Evolutionary conservation across 1,140 invertebrate species (phyloP).

Genomic region (Cylas formicarius): DNA sequence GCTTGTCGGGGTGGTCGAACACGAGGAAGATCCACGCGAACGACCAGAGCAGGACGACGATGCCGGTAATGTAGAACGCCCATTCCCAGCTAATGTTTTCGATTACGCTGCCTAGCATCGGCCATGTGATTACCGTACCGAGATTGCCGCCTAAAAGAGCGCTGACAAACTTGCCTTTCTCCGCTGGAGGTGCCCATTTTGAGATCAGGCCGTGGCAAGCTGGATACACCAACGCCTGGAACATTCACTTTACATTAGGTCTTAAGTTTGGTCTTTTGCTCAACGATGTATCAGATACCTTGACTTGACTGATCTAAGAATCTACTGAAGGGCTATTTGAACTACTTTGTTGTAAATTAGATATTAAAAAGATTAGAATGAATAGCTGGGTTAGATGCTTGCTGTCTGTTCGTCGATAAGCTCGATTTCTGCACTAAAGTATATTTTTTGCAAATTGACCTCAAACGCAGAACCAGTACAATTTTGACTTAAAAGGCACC

Average conservation of each 20-base stretch:
- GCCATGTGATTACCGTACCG: slow-evolving; percentile 71
- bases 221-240: slow-evolving; percentile 63
- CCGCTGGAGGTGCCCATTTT: slow-evolving; percentile 63
- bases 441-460: too few species aligned
- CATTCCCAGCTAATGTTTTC: slow-evolving; percentile 61
- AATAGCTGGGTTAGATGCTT: too few species aligned
- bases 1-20: slow-evolving; percentile 61
- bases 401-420: too few species aligned
- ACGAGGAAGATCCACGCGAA: slow-evolving; percentile 58
- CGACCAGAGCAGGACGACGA: slow-evolving; percentile 55
- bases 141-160: slow-evolving; percentile 66
- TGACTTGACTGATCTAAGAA: too few species aligned
- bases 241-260: slow-evolving; percentile 5
- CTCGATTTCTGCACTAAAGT: too few species aligned
- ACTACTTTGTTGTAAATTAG: too few species aligned
- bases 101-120: slow-evolving; percentile 58
- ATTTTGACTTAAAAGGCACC: too few species aligned
- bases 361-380: too few species aligned
- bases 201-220: slow-evolving; percentile 64
- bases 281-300: neutral
- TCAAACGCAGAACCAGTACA: too few species aligned
- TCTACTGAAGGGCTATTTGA: too few species aligned
- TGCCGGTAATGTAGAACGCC: slow-evolving; percentile 65
- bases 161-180: slow-evolving; percentile 69
- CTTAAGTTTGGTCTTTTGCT: too few species aligned